Percentiles rank a stretch among this genome's conserved stretches.
Evolutionary conservation across 2,888 invertebrate species (phyloP).

Genomic region (Rotaria macrura): DNA sequence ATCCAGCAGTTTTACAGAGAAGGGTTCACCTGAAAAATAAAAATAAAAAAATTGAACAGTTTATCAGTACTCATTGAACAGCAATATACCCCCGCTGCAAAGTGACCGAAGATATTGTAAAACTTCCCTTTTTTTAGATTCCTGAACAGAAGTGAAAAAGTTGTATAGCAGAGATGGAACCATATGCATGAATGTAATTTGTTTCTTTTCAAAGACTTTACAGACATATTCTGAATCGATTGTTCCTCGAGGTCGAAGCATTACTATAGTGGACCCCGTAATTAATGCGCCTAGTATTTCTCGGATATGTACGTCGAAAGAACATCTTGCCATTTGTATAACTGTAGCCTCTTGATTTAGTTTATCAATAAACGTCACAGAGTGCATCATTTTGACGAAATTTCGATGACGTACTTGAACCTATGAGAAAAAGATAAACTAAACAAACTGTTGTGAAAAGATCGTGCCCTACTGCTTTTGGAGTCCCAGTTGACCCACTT

Average conservation of each 20-base stretch:
- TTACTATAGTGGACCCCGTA: background rate
- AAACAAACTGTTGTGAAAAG: background rate
- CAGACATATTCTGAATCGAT: background rate
- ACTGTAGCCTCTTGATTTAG: background rate
- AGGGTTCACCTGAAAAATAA: background rate
- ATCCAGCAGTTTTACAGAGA: background rate
- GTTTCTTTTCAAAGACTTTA: background rate
- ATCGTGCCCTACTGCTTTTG: background rate
- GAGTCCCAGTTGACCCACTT: background rate
- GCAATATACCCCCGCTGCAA: background rate
- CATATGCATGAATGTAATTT: background rate
- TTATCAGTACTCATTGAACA: background rate
- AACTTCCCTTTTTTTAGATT: background rate
- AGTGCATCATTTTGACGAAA: background rate
- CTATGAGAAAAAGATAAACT: background rate
- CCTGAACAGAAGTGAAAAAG: background rate
- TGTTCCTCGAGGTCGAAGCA: background rate
- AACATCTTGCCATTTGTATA: background rate
- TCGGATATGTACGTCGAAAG: background rate
- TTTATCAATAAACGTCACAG: background rate
- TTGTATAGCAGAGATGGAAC: background rate
- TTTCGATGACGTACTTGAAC: background rate
- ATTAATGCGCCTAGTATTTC: background rate
- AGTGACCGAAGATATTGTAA: background rate
- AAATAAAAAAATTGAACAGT: too few species aligned